Evolutionary conservation across 2,888 invertebrate genomes (phyloP).

Genomic region (Catocala nupta): DNA sequence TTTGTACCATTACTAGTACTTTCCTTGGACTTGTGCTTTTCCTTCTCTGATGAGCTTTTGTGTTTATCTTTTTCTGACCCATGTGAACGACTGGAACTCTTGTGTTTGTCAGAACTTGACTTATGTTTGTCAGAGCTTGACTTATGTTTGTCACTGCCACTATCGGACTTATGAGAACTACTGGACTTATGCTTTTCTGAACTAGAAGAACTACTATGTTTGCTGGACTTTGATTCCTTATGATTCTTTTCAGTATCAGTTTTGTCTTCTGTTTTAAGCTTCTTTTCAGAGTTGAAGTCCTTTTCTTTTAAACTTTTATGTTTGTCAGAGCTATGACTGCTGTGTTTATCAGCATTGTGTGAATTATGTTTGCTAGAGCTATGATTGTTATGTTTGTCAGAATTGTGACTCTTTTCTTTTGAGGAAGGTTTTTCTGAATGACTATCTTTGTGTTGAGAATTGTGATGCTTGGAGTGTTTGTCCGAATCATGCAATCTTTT

Average conservation of each 20-base stretch:
- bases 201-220: conserved; percentile 39
- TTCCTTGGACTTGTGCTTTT: conserved; percentile 70
- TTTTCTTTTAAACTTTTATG: conserved; percentile 66
- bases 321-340: conserved; percentile 51
- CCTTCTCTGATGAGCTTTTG: conserved; percentile 67
- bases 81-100: conserved; percentile 55
- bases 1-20: conserved; percentile 61
- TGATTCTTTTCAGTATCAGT: conserved; percentile 62
- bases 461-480: conserved; percentile 59
- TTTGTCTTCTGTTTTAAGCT: conserved; percentile 62
- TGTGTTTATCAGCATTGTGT: conserved; percentile 52
- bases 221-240: conserved; percentile 56
- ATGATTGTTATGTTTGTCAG: conserved; percentile 38
- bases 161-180: conserved; percentile 57
- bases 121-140: conserved; percentile 51
- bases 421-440: conserved; percentile 60
- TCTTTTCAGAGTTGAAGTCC: conserved; percentile 62
- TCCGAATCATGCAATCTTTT: conserved; percentile 56
- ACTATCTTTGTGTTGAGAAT: conserved; percentile 60
- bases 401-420: conserved; percentile 66
- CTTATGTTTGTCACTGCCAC: conserved; percentile 62
- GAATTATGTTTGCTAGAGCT: conserved; percentile 56
- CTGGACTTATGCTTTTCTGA: conserved; percentile 59
- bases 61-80: conserved; percentile 53
- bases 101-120: conserved; percentile 55